Evolutionary conservation across 2,797 vertebrate genomes (phyloP).

Genomic region (Scleropages formosus): DNA sequence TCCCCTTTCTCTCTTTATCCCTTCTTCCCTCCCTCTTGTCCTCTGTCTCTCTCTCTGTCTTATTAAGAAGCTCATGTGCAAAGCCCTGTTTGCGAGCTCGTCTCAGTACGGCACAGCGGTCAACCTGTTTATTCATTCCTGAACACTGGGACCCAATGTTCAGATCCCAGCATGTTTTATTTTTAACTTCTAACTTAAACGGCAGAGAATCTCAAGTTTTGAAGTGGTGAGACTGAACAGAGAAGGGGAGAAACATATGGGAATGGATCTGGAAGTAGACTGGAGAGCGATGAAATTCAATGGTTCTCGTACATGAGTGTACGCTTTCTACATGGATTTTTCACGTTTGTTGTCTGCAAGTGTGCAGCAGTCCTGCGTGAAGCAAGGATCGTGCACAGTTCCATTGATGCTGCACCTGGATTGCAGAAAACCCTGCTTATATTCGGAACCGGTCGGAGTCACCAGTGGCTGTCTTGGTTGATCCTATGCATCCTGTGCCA

Average conservation of each 20-base stretch:
- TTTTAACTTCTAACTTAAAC: no score
- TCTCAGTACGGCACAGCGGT: not conserved
- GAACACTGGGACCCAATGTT: not conserved
- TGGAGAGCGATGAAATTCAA: no score
- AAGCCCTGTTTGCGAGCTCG: constrained; percentile 20
- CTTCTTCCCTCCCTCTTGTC: constrained; percentile 22
- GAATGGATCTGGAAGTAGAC: no score
- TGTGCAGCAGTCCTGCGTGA: no score
- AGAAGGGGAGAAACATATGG: no score
- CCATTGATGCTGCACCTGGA: no score
- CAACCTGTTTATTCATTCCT: not conserved
- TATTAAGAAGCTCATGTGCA: not conserved
- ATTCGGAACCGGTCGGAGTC: not conserved
- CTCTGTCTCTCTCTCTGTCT: constrained; percentile 46
- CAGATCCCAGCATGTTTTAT: no score
- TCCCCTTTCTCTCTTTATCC: constrained; percentile 15
- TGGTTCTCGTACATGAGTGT: no score
- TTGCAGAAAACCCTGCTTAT: not conserved
- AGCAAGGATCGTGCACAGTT: no score
- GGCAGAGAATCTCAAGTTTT: not conserved
- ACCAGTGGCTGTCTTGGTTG: constrained; percentile 39
- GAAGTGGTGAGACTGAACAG: no score
- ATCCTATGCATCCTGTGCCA: not conserved
- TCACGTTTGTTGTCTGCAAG: no score
- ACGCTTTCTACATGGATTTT: no score